Base-by-base conservation (phyloP, 2,797 vertebrate species). In the Brachyalestes nurse region DNA sequence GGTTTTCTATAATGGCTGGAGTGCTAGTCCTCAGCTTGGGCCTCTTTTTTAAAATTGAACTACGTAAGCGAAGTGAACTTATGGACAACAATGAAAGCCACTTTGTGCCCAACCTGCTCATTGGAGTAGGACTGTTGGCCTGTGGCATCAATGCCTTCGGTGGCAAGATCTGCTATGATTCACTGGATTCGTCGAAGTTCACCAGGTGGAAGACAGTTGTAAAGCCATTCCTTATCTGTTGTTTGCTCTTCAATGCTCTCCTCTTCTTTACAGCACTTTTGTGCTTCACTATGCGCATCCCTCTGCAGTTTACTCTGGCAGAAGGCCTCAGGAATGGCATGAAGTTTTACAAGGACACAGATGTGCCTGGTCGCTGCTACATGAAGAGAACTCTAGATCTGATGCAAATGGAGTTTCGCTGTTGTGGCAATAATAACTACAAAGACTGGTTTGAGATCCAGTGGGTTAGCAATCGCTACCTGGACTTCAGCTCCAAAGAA, bases 381-480 rank as follows among this genome's bases (percentile, higher is more conserved):
- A 98, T 99, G 98, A 99, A 99, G 94, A 97, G 96, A 91, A 99
- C 97, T 78, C 93, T 99, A 0, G 98, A 99, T 90, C 85, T 97
- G 94, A 96, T 99, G 91, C 98, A 99, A 92, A 97, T 98, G 0
- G 98, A 99, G 91, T 99, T 99, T 90, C 96, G 93, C 19, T 99
- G 98, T 93, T 99, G 98, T 0, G 98, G 98, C 53, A 99, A 98
- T 88, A 95, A 95, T 0, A 97, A 98, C 90, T 99, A 93, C 90
- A 95, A 95, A 90, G 98, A 99, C 78, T 99, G 98, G 98, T 99
- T 99, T 2, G 98, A 99, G 93, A 96, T 99, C 77, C 98, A 99
- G 89, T 99, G 98, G 98, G 95, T 99, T 91, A 99, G 98, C 95
- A 98, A 99, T 91, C 95, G 98, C 78, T 99, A 99, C 84, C 91